Base-by-base conservation (phyloP, 2,888 invertebrate species). In the Cheilosia urbana region DNA sequence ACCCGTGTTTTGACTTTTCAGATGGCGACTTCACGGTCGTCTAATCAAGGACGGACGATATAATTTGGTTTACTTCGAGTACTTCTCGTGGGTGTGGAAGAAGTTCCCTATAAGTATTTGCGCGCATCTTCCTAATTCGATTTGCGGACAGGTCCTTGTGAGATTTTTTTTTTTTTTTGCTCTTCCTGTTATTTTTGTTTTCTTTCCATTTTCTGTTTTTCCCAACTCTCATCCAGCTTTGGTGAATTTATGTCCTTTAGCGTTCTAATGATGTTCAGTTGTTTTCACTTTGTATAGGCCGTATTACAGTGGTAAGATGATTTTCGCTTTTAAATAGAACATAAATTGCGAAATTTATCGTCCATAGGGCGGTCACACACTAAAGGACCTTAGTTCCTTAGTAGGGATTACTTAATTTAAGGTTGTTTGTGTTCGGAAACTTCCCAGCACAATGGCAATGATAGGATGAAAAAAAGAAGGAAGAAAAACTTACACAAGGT, bases 341-440 rank as follows among this genome's bases (percentile, higher is more conserved):
- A 81, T 85, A 85, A 81, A 85, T 85, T 81, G 72, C 68, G 45
- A 77, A 85, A 81, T 85, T 85, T 85, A 85, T 77, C 81, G 81
- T 77, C 66, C 68, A 49, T 66, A 45, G 37, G 47, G 19, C 6
- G 73, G 60, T 66, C 65, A 63, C 72, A 65, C 40, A 17, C 66
- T 40, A 17, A 69, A 37, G 63, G 34, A 34, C 37, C 42, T 47
- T 30, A 55, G 60, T 51, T 51, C 11, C 13, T 21, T 40, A 17
- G 24, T 53, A 55, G 79, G 71, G 76, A 85, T 85, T 81, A 85
- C 68, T 63, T 57, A 80, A 85, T 85, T 76, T 71, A 76, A 66
- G 34, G 65, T 55, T 71, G 71, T 71, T 79, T 78, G 78, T 72
- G 37, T 68, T 42, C 5, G 47, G 27, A n/a, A 51, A 51, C 40